These are phyloP conservation scores for Nasua narica DNA, from an alignment of 2,797 vertebrate genomes.

Conservation along the genomic window DNA sequence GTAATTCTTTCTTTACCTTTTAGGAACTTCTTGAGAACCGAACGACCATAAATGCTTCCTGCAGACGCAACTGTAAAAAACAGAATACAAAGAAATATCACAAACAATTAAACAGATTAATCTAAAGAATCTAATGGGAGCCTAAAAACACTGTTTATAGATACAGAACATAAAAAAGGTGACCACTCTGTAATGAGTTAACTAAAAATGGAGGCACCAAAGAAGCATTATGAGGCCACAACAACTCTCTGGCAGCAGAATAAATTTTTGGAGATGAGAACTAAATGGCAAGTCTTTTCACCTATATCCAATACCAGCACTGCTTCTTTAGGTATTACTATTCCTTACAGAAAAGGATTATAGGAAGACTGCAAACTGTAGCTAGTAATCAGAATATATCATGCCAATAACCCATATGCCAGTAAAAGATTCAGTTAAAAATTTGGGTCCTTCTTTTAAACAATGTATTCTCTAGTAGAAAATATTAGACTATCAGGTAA, in stretches of 20 bases:
- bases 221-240: not conserved
- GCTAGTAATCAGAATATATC: not conserved
- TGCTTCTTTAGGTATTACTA: not conserved
- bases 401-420: not conserved
- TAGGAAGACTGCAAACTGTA: not conserved
- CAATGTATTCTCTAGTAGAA: conserved; percentile 20
- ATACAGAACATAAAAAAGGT: not conserved
- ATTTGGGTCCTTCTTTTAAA: conserved; percentile 5
- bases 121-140: conserved; percentile 28
- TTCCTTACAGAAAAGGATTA: conserved; percentile 14
- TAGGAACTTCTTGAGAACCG: conserved; percentile 59
- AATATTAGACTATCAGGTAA: not conserved
- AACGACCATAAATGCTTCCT: conserved; percentile 21
- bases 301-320: not conserved
- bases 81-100: conserved; percentile 48
- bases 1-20: conserved; percentile 71
- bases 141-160: conserved; percentile 10
- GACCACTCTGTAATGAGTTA: not conserved
- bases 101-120: conserved; percentile 21
- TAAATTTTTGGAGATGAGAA: not conserved
- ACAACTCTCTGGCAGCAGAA: not conserved
- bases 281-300: conserved; percentile 10
- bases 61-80: conserved; percentile 67
- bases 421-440: conserved; percentile 2
- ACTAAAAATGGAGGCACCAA: not conserved